Evolutionary conservation across 2,797 vertebrate species (phyloP).

Genomic region (Sparidentex hasta): DNA sequence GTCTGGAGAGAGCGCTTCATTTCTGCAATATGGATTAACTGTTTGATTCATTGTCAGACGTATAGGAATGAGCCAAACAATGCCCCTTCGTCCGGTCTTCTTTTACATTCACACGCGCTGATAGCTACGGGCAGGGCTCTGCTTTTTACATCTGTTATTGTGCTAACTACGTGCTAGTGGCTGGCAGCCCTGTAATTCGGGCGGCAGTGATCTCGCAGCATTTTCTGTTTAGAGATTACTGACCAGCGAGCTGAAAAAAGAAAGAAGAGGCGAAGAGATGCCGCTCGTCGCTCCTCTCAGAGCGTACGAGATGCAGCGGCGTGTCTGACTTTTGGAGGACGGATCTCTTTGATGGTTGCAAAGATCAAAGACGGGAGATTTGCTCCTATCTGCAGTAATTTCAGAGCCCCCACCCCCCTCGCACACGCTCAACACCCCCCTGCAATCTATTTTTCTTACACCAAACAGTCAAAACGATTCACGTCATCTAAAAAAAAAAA

Average conservation of each 20-base stretch:
- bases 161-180: constrained; percentile 28
- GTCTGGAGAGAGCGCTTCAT: constrained; percentile 8
- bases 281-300: constrained; percentile 72
- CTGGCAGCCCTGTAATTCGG: constrained; percentile 35
- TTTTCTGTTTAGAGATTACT: constrained; percentile 68
- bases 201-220: constrained; percentile 35
- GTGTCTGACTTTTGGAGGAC: constrained; percentile 73
- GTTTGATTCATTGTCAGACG: neutral
- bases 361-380: constrained; percentile 85
- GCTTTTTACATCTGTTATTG: constrained; percentile 44
- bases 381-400: constrained; percentile 82
- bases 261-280: constrained; percentile 58
- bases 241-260: constrained; percentile 59
- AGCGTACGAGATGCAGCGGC: constrained; percentile 71
- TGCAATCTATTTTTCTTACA: constrained; percentile 40
- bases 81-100: constrained; percentile 2
- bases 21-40: constrained; percentile 27
- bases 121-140: constrained; percentile 27
- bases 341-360: constrained; percentile 81
- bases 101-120: constrained; percentile 5
- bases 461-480: constrained; percentile 57
- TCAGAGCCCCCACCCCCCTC: constrained; percentile 38
- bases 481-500: constrained; percentile 26
- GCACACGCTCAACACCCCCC: neutral
- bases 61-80: constrained; percentile 20